phyloP scores from a whole-genome alignment of 2,888 invertebrate genomes.

The Pachliopta kotzebuea region DNA sequence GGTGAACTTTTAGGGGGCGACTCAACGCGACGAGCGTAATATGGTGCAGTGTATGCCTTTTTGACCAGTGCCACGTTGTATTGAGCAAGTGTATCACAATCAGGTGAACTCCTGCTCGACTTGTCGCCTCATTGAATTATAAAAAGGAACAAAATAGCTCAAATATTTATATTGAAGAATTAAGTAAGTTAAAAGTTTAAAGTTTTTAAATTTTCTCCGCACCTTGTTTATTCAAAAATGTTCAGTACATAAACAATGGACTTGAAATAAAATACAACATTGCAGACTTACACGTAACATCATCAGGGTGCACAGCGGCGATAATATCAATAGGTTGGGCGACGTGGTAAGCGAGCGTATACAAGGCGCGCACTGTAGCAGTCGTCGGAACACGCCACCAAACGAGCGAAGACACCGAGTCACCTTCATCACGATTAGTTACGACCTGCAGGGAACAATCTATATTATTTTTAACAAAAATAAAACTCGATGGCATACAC shows the following conservation, averaged over 20 bases:
- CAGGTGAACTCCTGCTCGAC: no score
- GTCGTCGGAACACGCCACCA: slow-evolving; percentile 72
- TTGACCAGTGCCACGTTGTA: no score
- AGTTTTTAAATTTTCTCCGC: neutral
- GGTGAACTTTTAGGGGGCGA: no score
- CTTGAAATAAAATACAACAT: neutral
- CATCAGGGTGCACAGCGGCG: slow-evolving; percentile 82
- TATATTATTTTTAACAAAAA: neutral
- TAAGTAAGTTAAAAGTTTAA: neutral
- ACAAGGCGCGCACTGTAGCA: slow-evolving; percentile 69
- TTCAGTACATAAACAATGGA: neutral
- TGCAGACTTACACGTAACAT: slow-evolving; percentile 76
- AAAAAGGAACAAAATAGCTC: no score
- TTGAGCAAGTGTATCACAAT: no score
- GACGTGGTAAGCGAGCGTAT: slow-evolving; percentile 63
- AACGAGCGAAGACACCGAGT: slow-evolving; percentile 62
- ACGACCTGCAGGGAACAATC: slow-evolving; percentile 51
- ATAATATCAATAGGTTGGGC: slow-evolving; percentile 56
- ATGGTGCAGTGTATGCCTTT: no score
- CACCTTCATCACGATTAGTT: slow-evolving; percentile 60
- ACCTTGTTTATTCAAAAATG: neutral
- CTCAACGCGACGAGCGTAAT: no score
- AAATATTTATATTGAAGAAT: neutral
- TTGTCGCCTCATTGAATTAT: no score
- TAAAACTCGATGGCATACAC: neutral